A percentile compares a stretch with the other conserved stretches of the same genome.
Conservation (phyloP, 2,888 invertebrate genomes). For the Agrilus mali region DNA sequence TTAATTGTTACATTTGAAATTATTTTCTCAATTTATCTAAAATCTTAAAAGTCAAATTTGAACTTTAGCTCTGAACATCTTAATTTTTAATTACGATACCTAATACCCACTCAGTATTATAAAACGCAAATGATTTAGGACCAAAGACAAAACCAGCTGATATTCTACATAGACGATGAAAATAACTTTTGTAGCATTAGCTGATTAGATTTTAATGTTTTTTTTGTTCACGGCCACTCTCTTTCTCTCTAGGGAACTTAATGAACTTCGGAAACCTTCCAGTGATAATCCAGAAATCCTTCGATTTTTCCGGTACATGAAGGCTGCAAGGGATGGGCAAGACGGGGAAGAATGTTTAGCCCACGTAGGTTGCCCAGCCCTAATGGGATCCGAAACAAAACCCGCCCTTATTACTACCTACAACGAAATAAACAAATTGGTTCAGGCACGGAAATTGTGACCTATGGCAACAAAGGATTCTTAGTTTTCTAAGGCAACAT, state of each 20-base stretch:
- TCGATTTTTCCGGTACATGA: slow-evolving; percentile 82
- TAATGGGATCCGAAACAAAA: slow-evolving; percentile 49
- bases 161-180: too few species aligned
- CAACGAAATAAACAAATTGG: slow-evolving; percentile 78
- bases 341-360: slow-evolving; percentile 63
- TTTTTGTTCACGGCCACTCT: not conserved
- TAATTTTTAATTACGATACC: too few species aligned
- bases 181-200: too few species aligned
- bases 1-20: too few species aligned
- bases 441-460: slow-evolving; percentile 55
- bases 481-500: too few species aligned
- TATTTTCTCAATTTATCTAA: too few species aligned
- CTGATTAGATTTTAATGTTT: not conserved
- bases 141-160: too few species aligned
- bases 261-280: slow-evolving; percentile 72
- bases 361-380: slow-evolving; percentile 51
- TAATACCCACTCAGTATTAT: too few species aligned
- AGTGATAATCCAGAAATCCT: slow-evolving; percentile 79
- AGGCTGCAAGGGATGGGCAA: slow-evolving; percentile 77
- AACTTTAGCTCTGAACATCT: too few species aligned
- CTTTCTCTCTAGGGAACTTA: slow-evolving; percentile 54
- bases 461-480: too few species aligned
- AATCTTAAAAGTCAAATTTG: too few species aligned
- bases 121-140: too few species aligned
- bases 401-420: slow-evolving; percentile 80